Conservation (phyloP, 2,113 vertebrate genomes). For the human (Homo sapiens) region DNA sequence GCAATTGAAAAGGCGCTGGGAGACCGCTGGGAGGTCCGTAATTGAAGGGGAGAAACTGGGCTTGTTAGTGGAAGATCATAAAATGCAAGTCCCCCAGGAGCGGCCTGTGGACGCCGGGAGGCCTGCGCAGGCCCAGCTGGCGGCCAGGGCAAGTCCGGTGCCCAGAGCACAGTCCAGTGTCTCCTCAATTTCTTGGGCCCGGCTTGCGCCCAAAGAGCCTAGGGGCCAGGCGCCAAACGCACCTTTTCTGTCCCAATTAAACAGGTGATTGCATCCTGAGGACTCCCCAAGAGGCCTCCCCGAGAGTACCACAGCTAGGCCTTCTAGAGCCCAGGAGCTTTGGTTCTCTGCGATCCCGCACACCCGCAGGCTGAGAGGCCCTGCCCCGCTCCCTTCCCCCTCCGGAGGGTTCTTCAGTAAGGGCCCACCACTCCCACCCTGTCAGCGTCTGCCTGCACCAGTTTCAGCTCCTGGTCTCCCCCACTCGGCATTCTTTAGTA, state of each 20-base stretch:
- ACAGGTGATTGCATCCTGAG: background rate
- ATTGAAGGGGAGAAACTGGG: slow-evolving; percentile 73
- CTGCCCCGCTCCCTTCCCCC: rapidly evolving
- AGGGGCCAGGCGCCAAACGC: background rate
- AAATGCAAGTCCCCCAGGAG: slow-evolving; percentile 67
- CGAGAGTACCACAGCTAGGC: background rate
- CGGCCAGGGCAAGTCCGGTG: background rate
- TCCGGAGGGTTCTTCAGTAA: background rate
- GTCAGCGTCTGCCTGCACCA: no score
- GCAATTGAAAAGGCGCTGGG: slow-evolving; percentile 72
- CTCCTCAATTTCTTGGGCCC: background rate
- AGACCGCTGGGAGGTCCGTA: slow-evolving; percentile 61
- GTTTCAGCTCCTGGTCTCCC: background rate
- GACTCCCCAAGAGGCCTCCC: background rate
- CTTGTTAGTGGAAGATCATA: slow-evolving; percentile 77
- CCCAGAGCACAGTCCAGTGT: background rate
- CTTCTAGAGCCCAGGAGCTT: background rate
- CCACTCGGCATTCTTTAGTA: background rate
- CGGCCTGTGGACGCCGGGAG: background rate
- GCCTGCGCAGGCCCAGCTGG: slow-evolving; percentile 27
- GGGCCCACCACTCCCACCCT: no score
- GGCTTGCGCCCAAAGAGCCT: background rate
- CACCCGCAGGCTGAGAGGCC: background rate
- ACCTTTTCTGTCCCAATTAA: slow-evolving; percentile 11
- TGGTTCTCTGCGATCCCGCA: rapidly evolving